phyloP scores from a whole-genome alignment of 35 echinoderm and acorn worm species.

The Patiria miniata region DNA sequence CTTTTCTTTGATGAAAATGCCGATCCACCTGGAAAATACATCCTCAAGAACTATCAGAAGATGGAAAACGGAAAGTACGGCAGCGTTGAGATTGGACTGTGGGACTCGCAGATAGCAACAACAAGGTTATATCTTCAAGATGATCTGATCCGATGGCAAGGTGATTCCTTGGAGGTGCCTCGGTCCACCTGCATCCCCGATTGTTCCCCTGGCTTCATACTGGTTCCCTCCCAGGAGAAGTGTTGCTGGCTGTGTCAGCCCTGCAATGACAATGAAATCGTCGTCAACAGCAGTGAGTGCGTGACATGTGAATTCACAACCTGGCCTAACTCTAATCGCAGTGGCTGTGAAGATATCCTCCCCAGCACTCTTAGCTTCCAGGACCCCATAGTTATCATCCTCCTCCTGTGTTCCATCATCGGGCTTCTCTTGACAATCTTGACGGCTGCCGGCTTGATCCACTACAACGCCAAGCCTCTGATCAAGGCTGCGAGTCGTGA shows the following conservation, averaged over 20 bases:
- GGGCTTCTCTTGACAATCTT: conserved; percentile 13
- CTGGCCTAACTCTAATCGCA: conserved; percentile 25
- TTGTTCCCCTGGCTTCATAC: background rate
- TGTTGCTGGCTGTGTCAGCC: conserved; percentile 45
- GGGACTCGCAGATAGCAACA: background rate
- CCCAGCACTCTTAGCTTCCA: background rate
- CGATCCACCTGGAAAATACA: conserved; percentile 47
- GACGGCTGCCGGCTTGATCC: background rate
- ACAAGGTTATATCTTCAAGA: conserved; percentile 9
- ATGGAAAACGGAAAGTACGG: background rate
- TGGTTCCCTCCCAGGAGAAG: conserved; percentile 2
- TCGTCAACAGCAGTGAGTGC: background rate
- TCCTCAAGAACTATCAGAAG: conserved; percentile 29
- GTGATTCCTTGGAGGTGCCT: background rate
- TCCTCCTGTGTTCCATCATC: background rate
- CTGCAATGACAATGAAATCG: conserved; percentile 31
- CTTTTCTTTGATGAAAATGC: conserved; percentile 46
- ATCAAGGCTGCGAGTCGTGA: conserved; percentile 60
- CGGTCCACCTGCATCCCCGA: conserved; percentile 19
- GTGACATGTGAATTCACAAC: background rate
- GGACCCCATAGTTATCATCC: background rate
- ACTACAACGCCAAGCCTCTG: conserved; percentile 12
- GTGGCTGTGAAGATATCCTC: conserved; percentile 17
- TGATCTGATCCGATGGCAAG: background rate
- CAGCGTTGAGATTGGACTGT: conserved; percentile 1